Percentiles rank a stretch among this genome's conserved stretches.
phyloP scores from a whole-genome alignment of 1,140 invertebrate genomes.

The Oryzaephilus surinamensis region DNA sequence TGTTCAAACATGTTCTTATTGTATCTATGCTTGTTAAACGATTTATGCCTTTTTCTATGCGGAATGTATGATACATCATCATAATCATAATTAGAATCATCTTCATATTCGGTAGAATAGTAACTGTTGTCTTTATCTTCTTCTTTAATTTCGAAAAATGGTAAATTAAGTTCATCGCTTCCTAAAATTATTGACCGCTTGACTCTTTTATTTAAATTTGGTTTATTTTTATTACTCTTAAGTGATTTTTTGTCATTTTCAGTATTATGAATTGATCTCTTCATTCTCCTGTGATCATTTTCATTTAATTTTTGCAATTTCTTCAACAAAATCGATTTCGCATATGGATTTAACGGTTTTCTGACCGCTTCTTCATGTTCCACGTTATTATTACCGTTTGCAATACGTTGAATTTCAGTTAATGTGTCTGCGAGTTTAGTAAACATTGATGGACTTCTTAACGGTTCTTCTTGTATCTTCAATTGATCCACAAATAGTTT shows the following conservation, averaged over 20 bases:
- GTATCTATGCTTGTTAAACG: background rate
- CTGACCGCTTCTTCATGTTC: no score
- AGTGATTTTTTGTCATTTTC: background rate
- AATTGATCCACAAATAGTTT: no score
- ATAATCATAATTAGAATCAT: background rate
- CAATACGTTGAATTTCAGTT: no score
- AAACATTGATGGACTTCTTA: no score
- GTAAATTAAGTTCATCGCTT: slow-evolving; percentile 3
- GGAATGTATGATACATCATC: background rate
- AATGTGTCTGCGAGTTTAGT: no score
- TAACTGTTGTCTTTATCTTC: slow-evolving; percentile 1
- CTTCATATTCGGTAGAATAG: background rate
- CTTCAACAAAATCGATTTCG: slow-evolving; percentile 3
- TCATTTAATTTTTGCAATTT: slow-evolving; percentile 2
- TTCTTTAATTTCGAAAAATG: slow-evolving; percentile 3
- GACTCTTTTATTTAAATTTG: background rate
- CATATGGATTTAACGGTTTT: background rate
- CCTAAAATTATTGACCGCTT: slow-evolving; percentile 2
- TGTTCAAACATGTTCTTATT: background rate
- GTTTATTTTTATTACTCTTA: background rate
- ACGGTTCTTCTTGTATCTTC: no score
- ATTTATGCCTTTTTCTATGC: background rate
- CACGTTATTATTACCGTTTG: no score
- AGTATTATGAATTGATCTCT: no score
- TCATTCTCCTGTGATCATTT: background rate